phyloP scores from a whole-genome alignment of 2,797 vertebrate species.

The Pseudomugil tenellus region DNA sequence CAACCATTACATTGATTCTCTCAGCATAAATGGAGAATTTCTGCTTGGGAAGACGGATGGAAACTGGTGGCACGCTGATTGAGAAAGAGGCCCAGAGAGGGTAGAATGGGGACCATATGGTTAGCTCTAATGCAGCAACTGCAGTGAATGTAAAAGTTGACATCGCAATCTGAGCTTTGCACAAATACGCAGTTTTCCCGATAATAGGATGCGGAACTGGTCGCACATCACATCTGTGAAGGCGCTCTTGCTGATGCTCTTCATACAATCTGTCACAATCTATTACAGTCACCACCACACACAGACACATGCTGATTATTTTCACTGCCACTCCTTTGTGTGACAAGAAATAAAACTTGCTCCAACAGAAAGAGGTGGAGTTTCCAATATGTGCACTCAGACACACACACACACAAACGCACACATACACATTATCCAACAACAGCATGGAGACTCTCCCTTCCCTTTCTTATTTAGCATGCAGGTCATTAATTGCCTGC shows the following conservation, averaged over 20 bases:
- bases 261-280: conserved; percentile 54
- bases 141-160: conserved; percentile 44
- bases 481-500: conserved; percentile 56
- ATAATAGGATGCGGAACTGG: conserved; percentile 64
- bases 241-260: conserved; percentile 32
- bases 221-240: conserved; percentile 65
- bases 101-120: conserved; percentile 42
- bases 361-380: conserved; percentile 2
- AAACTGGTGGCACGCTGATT: conserved; percentile 23
- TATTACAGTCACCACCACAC: conserved; percentile 49
- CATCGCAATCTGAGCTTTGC: conserved; percentile 54
- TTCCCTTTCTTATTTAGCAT: conserved; percentile 44
- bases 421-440: conserved; percentile 9
- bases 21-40: conserved; percentile 46
- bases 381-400: conserved; percentile 15
- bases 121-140: conserved; percentile 39
- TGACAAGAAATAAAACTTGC: conserved; percentile 1
- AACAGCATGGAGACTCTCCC: conserved; percentile 20
- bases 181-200: conserved; percentile 26
- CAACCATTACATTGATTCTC: conserved; percentile 34
- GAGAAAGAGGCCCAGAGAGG: conserved; percentile 6
- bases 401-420: neutral
- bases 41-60: conserved; percentile 36
- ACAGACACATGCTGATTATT: conserved; percentile 30
- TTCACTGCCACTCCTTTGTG: conserved; percentile 27